A percentile compares a stretch with the other conserved stretches of the same genome.
These are phyloP conservation scores for Chelidonichthys spinosus DNA, from an alignment of 2,797 vertebrate species.

Conservation along the genomic window DNA sequence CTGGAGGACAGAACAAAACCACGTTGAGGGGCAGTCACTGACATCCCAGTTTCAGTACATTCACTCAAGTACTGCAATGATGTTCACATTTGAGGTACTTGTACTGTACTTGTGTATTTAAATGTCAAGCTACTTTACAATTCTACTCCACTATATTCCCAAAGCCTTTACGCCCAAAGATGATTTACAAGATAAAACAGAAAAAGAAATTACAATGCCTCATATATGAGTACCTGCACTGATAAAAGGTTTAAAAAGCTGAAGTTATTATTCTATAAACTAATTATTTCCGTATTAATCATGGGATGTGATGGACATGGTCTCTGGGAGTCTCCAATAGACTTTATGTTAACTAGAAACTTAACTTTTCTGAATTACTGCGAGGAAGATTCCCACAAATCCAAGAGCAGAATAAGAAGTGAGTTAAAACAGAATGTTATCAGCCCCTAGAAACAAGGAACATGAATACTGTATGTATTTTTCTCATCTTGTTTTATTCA, in stretches of 20 bases:
- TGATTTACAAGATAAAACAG: no score
- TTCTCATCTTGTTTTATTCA: constrained; percentile 14
- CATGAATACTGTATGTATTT: constrained; percentile 23
- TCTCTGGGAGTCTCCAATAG: background rate
- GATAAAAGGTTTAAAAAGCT: no score
- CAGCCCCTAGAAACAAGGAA: constrained; percentile 3
- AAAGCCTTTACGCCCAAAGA: no score
- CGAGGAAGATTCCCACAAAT: background rate
- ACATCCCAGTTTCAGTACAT: no score
- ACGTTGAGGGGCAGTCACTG: background rate
- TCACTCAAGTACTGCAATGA: no score
- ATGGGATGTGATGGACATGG: background rate
- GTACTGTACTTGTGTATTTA: no score
- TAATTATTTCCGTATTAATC: background rate
- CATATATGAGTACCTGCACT: no score
- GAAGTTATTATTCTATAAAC: no score
- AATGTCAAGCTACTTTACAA: no score
- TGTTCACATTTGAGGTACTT: no score
- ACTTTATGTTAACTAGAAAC: background rate
- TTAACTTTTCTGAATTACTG: background rate
- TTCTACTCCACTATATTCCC: no score
- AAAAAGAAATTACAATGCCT: no score
- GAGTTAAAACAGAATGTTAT: background rate
- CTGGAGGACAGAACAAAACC: background rate
- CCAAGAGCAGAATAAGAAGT: background rate